Evolutionary conservation across 2,888 invertebrate species (phyloP).

Genomic region (Eustalomyia histrio): DNA sequence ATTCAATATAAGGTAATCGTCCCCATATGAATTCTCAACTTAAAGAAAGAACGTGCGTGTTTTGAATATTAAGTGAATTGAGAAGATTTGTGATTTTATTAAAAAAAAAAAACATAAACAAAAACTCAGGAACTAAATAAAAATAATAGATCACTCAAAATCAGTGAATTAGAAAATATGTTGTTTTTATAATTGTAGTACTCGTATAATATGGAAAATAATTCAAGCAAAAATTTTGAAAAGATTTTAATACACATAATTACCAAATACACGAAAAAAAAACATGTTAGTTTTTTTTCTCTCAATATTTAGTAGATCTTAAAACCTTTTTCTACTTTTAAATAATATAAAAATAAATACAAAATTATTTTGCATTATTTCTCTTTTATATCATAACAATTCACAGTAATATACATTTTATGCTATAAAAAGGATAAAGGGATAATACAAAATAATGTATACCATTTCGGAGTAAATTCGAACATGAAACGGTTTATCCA

Average conservation of each 20-base stretch:
- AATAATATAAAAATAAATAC: too few relatives aligned
- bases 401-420: not conserved
- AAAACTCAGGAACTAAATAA: too few relatives aligned
- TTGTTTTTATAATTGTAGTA: too few relatives aligned
- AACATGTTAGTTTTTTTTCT: too few relatives aligned
- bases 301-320: too few relatives aligned
- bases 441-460: not conserved
- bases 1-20: too few relatives aligned
- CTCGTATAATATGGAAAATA: not conserved
- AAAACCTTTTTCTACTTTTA: too few relatives aligned
- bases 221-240: not conserved
- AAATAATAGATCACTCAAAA: not conserved
- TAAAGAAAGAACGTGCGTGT: too few relatives aligned
- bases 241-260: not conserved
- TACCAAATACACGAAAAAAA: not conserved
- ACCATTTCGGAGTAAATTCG: not conserved
- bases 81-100: too few relatives aligned
- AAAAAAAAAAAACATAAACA: too few relatives aligned
- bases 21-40: too few relatives aligned
- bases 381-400: not conserved
- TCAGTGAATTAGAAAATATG: not conserved
- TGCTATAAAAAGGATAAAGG: not conserved
- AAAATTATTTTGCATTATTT: not conserved
- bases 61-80: too few relatives aligned
- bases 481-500: constrained; percentile 39